Evolutionary conservation across 1,140 invertebrate species (phyloP).

Genomic region (Ceratina japonica): DNA sequence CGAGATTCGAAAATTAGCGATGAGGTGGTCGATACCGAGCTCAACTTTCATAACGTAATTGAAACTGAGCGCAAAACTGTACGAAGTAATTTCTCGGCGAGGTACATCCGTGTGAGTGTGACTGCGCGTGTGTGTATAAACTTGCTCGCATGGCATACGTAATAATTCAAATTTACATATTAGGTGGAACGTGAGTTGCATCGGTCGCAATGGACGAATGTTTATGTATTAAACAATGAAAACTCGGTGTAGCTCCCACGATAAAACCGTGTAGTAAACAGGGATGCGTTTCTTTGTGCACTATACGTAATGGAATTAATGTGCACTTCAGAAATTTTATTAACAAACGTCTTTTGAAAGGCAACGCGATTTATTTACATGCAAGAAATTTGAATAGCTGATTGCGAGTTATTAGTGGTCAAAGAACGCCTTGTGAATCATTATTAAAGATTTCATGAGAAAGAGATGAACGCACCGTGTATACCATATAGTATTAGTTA

Average conservation of each 20-base stretch:
- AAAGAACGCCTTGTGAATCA: no score
- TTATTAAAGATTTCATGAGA: no score
- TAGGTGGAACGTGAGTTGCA: slow-evolving; percentile 5
- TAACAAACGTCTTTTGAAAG: no score
- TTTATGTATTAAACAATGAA: neutral
- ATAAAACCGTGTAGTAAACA: neutral
- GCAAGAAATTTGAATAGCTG: no score
- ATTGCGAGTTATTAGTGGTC: no score
- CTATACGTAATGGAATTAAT: neutral
- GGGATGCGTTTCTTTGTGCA: neutral
- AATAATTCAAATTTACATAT: slow-evolving; percentile 25
- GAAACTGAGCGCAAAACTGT: neutral
- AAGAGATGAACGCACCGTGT: no score
- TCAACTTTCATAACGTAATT: neutral
- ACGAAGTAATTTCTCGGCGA: slow-evolving; percentile 1
- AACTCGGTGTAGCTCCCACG: neutral
- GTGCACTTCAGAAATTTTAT: no score
- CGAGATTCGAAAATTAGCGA: slow-evolving; percentile 1
- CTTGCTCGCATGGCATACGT: neutral
- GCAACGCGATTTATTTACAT: no score
- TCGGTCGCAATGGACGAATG: neutral
- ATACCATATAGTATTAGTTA: no score
- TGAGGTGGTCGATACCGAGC: neutral
- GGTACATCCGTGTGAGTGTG: neutral
- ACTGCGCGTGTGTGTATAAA: neutral